Conservation (phyloP, 2,888 invertebrate genomes). For the Autographa pulchrina region DNA sequence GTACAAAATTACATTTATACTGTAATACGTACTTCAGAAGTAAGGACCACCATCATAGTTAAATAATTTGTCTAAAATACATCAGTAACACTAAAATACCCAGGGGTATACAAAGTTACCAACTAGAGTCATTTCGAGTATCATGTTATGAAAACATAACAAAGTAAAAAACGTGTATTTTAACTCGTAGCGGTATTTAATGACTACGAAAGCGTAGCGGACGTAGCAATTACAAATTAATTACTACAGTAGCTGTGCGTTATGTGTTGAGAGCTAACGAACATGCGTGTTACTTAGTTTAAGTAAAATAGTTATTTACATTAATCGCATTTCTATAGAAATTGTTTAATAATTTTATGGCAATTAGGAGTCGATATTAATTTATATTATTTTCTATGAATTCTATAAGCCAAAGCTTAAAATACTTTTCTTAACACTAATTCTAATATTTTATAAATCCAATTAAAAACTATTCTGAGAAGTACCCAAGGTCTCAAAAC, state of each 20-base stretch:
- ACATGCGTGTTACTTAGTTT: background rate
- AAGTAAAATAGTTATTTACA: no score
- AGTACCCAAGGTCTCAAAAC: background rate
- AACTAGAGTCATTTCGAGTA: background rate
- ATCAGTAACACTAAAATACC: no score
- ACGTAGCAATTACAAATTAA: background rate
- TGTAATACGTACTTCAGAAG: no score
- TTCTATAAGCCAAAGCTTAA: no score
- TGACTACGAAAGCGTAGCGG: constrained; percentile 4
- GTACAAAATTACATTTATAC: no score
- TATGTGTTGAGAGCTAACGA: background rate
- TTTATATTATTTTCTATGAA: no score
- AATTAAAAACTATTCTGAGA: background rate
- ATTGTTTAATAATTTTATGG: no score
- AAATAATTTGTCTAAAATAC: no score
- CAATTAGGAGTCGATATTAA: no score
- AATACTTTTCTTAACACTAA: no score
- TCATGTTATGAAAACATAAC: background rate
- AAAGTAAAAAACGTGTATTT: background rate
- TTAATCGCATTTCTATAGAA: no score
- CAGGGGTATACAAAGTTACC: background rate
- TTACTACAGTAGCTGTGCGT: background rate
- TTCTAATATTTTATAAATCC: background rate
- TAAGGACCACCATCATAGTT: no score
- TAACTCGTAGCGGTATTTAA: background rate